These are phyloP conservation scores for Melanerpes formicivorus DNA, from an alignment of 2,113 vertebrate species.

Conservation along the genomic window DNA sequence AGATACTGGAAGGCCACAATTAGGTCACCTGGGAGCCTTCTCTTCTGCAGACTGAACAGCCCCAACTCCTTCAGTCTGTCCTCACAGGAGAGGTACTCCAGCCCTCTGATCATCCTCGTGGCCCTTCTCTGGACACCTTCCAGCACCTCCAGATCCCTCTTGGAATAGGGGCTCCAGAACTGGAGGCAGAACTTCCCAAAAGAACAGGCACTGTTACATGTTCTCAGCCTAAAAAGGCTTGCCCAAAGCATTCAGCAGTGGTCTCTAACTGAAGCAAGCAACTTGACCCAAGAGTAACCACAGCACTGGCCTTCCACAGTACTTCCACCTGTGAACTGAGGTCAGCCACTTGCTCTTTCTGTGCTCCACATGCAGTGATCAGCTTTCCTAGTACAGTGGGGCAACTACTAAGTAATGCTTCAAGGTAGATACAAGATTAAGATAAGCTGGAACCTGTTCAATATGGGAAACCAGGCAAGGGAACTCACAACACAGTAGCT, in stretches of 20 bases:
- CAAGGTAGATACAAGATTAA: neutral
- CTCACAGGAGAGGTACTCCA: no score
- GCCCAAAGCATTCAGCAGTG: neutral
- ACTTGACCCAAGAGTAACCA: neutral
- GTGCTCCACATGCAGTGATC: neutral
- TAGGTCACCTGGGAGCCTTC: no score
- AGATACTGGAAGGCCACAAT: no score
- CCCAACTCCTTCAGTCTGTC: no score
- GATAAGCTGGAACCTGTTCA: neutral
- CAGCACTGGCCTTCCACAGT: neutral
- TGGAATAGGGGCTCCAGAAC: no score
- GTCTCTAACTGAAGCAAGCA: neutral
- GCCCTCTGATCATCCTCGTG: no score
- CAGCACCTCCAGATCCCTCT: no score
- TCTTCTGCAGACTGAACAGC: no score
- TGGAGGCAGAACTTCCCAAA: neutral
- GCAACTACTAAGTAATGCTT: neutral
- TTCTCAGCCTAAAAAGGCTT: neutral
- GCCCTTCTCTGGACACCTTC: no score
- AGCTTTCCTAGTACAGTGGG: neutral
- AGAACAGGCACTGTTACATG: neutral
- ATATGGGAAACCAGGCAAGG: neutral
- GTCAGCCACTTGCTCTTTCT: neutral
- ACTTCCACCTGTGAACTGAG: neutral
- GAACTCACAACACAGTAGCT: no score